Percentiles rank a stretch among this genome's conserved stretches.
Conservation (phyloP, 1,140 invertebrate genomes). For the Leguminivora glycinivorella region DNA sequence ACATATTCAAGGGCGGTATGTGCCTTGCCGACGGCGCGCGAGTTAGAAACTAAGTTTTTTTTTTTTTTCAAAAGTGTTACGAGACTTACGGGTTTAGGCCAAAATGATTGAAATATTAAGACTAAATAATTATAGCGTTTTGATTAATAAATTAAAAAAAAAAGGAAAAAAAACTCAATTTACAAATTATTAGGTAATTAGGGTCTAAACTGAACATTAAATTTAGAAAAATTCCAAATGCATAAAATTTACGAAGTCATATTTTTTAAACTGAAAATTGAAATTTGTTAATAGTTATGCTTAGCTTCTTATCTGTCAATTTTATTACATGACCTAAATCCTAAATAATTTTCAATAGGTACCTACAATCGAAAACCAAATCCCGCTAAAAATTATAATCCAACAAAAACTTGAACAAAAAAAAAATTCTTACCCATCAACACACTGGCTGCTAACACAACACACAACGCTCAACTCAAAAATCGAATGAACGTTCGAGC, state of each 20-base stretch:
- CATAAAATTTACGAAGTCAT: no score
- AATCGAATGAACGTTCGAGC: background rate
- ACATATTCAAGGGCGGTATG: background rate
- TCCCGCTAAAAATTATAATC: background rate
- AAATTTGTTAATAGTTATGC: no score
- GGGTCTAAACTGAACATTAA: no score
- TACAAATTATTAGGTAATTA: background rate
- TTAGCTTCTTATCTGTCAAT: no score
- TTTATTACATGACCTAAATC: no score
- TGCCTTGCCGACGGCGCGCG: background rate
- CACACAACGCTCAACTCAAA: background rate
- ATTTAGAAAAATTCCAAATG: no score
- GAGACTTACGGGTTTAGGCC: no score
- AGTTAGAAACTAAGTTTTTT: background rate
- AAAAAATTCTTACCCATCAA: slow-evolving; percentile 3
- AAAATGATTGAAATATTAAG: background rate
- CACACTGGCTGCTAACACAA: slow-evolving; percentile 10
- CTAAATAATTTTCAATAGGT: background rate
- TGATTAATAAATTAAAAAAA: background rate
- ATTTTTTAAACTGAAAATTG: no score
- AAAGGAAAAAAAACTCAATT: background rate
- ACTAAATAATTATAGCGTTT: background rate
- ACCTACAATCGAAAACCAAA: background rate
- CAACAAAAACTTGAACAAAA: background rate
- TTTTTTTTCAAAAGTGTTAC: background rate